phyloP scores from a whole-genome alignment of 2,113 vertebrate genomes.

The Varanus salvator region DNA sequence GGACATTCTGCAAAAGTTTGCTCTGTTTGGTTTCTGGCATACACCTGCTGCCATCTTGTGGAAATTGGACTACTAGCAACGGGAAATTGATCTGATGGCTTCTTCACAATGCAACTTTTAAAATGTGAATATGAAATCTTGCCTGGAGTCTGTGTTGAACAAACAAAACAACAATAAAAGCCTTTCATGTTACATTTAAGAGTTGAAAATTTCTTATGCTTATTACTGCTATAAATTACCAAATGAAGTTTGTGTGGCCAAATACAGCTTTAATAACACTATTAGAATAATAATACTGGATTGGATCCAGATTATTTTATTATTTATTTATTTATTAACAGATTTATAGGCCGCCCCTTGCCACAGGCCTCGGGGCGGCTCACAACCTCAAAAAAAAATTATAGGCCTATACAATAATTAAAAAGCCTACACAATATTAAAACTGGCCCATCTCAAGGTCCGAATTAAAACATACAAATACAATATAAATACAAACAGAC shows the following conservation, averaged over 20 bases:
- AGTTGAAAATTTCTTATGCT: neutral
- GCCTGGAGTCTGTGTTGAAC: neutral
- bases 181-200: neutral
- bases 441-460: no score
- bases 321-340: no score
- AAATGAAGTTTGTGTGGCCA: neutral
- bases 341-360: no score
- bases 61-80: constrained; percentile 74
- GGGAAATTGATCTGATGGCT: neutral
- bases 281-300: neutral
- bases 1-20: fast-evolving
- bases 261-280: neutral
- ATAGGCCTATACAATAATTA: no score
- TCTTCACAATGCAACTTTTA: constrained; percentile 57
- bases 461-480: no score
- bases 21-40: fast-evolving
- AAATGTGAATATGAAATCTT: constrained; percentile 62
- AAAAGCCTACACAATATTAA: no score
- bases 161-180: neutral
- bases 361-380: no score
- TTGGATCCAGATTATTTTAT: neutral
- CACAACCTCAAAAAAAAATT: no score
- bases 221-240: neutral
- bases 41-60: constrained; percentile 75
- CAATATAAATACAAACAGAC: no score